A percentile compares a stretch with the other conserved stretches of the same genome.
These are phyloP conservation scores for Tanypteryx hageni DNA, from an alignment of 2,888 invertebrate genomes.

Conservation along the genomic window DNA sequence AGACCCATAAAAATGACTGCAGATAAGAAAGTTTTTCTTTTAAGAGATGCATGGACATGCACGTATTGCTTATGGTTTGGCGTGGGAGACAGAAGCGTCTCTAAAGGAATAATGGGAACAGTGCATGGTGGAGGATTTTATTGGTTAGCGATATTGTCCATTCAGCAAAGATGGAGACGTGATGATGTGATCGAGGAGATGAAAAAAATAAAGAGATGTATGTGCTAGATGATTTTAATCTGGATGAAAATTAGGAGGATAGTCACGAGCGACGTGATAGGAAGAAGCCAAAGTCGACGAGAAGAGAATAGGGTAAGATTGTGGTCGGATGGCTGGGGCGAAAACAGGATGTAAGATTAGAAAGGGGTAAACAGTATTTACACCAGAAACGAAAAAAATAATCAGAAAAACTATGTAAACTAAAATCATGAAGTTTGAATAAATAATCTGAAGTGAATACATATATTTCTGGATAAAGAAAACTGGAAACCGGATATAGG, in stretches of 20 bases:
- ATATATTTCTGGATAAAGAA: too few species aligned
- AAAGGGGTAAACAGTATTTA: not conserved
- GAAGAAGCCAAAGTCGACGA: not conserved
- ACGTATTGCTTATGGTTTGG: not conserved
- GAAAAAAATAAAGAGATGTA: not conserved
- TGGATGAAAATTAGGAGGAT: not conserved
- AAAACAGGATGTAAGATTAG: not conserved
- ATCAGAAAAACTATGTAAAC: too few species aligned
- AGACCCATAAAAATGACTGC: not conserved
- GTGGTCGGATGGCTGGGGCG: not conserved
- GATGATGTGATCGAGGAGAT: not conserved
- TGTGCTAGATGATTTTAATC: too few species aligned
- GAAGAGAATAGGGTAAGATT: not conserved
- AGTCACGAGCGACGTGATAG: not conserved
- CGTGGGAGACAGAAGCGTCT: not conserved
- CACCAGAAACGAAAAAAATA: too few species aligned
- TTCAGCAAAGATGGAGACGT: conserved; percentile 20
- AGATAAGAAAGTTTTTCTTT: conserved; percentile 8
- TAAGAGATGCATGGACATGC: conserved; percentile 13
- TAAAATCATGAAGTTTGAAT: too few species aligned
- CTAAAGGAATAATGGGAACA: not conserved
- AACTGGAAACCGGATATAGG: too few species aligned
- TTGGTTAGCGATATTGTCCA: not conserved
- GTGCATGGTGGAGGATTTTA: not conserved
- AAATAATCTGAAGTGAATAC: too few species aligned